Conservation (phyloP, 2,888 invertebrate genomes). For the Anticlea derivata region DNA sequence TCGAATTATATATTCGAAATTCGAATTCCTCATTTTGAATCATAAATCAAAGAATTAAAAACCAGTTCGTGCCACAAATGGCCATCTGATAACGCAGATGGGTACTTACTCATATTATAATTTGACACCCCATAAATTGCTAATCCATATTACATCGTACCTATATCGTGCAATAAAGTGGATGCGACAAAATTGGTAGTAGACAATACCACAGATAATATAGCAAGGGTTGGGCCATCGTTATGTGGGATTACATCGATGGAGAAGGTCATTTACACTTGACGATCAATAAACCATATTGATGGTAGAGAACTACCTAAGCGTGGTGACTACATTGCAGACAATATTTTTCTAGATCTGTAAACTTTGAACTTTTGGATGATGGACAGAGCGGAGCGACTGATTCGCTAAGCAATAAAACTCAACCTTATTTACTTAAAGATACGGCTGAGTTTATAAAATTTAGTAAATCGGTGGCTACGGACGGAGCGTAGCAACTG, state of each 20-base stretch:
- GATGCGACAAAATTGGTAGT: conserved; percentile 68
- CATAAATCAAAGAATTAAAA: conserved; percentile 20
- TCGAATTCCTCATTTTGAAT: neutral
- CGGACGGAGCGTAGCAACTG: too few species aligned
- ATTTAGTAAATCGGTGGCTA: too few species aligned
- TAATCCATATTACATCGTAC: conserved; percentile 60
- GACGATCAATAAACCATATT: conserved; percentile 22
- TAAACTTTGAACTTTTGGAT: too few species aligned
- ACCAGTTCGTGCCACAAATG: conserved; percentile 15
- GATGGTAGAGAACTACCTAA: too few species aligned
- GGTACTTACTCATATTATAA: conserved; percentile 37
- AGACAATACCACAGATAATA: conserved; percentile 55
- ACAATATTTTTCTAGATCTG: too few species aligned
- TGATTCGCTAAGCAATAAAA: too few species aligned
- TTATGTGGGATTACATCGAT: conserved; percentile 49
- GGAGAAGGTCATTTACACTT: conserved; percentile 11
- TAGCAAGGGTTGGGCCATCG: conserved; percentile 65
- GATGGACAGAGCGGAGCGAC: too few species aligned
- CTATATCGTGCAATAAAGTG: conserved; percentile 52
- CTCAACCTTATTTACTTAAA: too few species aligned
- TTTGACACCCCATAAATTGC: conserved; percentile 47
- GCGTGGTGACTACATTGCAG: too few species aligned
- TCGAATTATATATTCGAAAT: too few species aligned
- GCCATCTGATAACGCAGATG: conserved; percentile 15
- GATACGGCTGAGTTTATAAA: too few species aligned